Evolutionary conservation across 1,140 invertebrate genomes (phyloP), one percentile per base, ranked within the genome.

Genomic region (Anthonomus grandis): DNA sequence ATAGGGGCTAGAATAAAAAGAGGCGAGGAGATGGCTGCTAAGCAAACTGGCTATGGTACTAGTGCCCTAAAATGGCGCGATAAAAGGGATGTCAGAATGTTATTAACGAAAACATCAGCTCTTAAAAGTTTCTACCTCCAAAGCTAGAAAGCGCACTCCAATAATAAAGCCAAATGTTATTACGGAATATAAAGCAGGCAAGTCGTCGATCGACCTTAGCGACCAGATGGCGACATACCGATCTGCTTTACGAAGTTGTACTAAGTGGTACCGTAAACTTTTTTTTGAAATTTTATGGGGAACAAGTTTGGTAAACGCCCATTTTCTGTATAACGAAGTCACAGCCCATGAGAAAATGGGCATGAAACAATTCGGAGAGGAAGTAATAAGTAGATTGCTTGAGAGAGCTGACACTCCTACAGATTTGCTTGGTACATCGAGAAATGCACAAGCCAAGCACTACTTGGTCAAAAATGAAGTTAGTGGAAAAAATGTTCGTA

Each of bases 21-120:
- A 67, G 67, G 71, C 12, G 67, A 76, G 58, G 45, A 54, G 3
- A 23, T 23, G 18, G 51, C 67, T 19, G 56, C 54, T 59, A 74
- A 68, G 65, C 66, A 69, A 10, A 51, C 2, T 21, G 17, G 39
- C 36, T 25, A 73, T 59, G 63, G 69, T 17, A 70, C 75, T 59
- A 70, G 65, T 36, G 61, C 77, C 10, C 37, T 72, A 27, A 70
- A 71, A 62, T 78, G 75, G 72, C 70, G 66, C 64, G 70, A 75
- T 61, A 72, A 73, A 59, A 39, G 67, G 42, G 69, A 75, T 63
- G 74, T 76, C 5, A 51, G 68, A 6, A 64, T 74, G 47, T 60
- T 77, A 13, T 72, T 71, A 48, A 77, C 72, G 71, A 71, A 60
- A 70, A 41, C 10, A 48, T 38, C 25, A n/a, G 13, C 3, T 19